Base-by-base conservation (phyloP, 2,797 vertebrate genomes). In the Lateolabrax maculatus region DNA sequence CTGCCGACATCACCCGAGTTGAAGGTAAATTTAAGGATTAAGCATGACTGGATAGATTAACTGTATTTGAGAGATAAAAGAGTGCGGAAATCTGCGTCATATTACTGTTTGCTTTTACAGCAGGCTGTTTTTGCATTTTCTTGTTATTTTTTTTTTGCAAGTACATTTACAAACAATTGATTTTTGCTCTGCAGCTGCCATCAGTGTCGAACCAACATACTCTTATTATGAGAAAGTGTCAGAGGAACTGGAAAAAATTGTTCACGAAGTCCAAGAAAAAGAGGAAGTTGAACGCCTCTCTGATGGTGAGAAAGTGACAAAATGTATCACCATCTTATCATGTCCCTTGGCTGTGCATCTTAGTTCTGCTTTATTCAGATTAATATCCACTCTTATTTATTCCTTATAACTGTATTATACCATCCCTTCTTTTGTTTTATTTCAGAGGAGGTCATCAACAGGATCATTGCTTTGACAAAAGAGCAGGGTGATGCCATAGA, bases 401-500 rank as follows among this genome's bases (percentile, higher is more conserved):
- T 34, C 5, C 6, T 8, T 27, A 0, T 48, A 41, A 31, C 39
- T 49, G 13, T n/a, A 34, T 71, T 21, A 49, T 5, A 37, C 29
- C 27, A 53, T 6, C 2, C 1, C 2, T 63, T 71, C 23, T 51
- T 53, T 80, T 79, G 62, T 71, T 81, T 77, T 85, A 29, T 81
- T 77, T 41, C 88, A 96, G 96, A 95, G 71, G 96, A 94, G 60
- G 72, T 95, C 19, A 94, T 97, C 83, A 84, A 89, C 83, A 92
- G 92, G 80, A 96, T 99, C 3, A 95, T 96, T 3, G 84, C 79
- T n/a, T 67, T 97, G 80, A 96, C 97, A 21, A 96, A 95, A 78
- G 85, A 90, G 1, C 72, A 96, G 52, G 97, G 97, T 0, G 95
- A 97, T 19, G 90, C 93, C 60, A 93, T 97, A 43, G 93, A 98